Evolutionary conservation across 2,888 invertebrate genomes (phyloP).

Genomic region (Tipula vernalis): DNA sequence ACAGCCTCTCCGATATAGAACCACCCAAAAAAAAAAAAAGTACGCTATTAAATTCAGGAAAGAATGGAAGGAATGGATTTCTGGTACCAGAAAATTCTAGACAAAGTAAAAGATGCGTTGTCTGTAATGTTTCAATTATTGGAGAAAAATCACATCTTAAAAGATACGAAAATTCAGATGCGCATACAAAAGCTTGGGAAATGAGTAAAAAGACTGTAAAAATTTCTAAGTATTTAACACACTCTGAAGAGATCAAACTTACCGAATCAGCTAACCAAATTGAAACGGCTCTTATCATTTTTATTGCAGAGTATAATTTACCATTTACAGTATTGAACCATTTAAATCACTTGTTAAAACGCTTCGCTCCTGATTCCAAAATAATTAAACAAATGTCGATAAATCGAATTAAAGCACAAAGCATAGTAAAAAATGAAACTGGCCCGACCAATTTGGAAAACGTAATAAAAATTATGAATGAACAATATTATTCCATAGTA

Average conservation of each 20-base stretch:
- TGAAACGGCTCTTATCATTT: background rate
- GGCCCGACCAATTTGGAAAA: constrained; percentile 13
- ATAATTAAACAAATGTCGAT: constrained; percentile 12
- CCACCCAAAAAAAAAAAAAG: background rate
- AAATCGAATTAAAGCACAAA: constrained; percentile 10
- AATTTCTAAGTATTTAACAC: background rate
- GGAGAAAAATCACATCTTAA: background rate
- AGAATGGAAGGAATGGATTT: background rate
- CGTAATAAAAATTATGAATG: no score
- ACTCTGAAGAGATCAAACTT: background rate
- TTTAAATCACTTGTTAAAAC: constrained; percentile 9
- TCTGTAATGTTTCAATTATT: background rate
- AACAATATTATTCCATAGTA: constrained; percentile 13
- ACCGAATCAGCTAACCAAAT: constrained; percentile 5
- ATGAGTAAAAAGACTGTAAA: background rate
- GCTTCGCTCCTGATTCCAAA: no score
- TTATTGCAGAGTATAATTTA: constrained; percentile 13
- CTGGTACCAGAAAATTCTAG: background rate
- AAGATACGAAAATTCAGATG: background rate
- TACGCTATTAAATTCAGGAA: background rate
- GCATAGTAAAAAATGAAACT: constrained; percentile 12
- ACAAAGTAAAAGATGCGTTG: background rate
- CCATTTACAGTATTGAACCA: constrained; percentile 11
- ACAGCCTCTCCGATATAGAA: background rate
- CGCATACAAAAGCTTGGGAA: background rate